A percentile compares a stretch with the other conserved stretches of the same genome.
phyloP scores from a whole-genome alignment of 1,140 invertebrate species.

The Hirudo medicinalis region DNA sequence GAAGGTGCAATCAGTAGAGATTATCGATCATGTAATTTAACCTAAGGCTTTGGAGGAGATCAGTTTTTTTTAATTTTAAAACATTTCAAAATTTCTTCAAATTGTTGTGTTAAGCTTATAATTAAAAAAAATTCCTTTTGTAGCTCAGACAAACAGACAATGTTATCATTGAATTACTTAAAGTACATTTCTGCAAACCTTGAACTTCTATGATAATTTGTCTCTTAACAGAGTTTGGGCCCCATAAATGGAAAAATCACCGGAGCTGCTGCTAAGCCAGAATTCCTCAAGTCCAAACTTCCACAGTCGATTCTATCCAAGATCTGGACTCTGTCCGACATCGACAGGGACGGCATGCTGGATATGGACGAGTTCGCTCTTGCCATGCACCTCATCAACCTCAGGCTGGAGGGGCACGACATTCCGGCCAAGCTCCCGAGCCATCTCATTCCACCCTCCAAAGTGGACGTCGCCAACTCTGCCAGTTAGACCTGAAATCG shows the following conservation, averaged over 20 bases:
- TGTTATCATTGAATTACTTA: too few species aligned
- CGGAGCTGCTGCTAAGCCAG: constrained; percentile 77
- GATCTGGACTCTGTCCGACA: constrained; percentile 85
- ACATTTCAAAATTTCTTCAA: too few species aligned
- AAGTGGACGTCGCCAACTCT: constrained; percentile 35
- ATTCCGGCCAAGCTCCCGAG: constrained; percentile 74
- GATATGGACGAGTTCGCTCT: constrained; percentile 95
- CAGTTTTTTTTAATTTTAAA: too few species aligned
- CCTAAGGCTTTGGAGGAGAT: too few species aligned
- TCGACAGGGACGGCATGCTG: constrained; percentile 88
- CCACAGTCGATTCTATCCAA: constrained; percentile 93
- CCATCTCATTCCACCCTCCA: constrained; percentile 87
- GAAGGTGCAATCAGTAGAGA: too few species aligned
- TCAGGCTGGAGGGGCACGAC: constrained; percentile 74
- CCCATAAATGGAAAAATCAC: constrained; percentile 88
- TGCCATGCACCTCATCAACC: constrained; percentile 91
- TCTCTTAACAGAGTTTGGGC: constrained; percentile 50
- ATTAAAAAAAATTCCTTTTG: too few species aligned
- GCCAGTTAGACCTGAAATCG: not conserved
- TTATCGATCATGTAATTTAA: too few species aligned
- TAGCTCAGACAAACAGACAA: too few species aligned
- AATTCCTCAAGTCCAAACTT: constrained; percentile 94
- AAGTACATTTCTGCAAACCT: not conserved
- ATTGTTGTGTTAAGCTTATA: too few species aligned
- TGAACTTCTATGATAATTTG: not conserved